Evolutionary conservation across 2,113 vertebrate genomes (phyloP).

Genomic region (Enhydra lutris): DNA sequence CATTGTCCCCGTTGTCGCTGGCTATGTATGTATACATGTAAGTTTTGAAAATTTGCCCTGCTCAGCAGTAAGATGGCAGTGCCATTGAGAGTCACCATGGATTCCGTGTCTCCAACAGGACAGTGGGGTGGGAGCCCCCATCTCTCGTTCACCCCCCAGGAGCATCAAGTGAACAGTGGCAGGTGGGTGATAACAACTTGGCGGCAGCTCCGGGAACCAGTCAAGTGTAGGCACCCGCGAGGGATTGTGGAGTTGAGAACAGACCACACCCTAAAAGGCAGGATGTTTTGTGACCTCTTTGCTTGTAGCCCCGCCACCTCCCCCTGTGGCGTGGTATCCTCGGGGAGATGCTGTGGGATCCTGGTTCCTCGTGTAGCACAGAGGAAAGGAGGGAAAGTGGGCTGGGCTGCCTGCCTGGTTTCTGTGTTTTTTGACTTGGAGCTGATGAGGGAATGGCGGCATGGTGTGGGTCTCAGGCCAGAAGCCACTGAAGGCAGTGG

Average conservation of each 20-base stretch:
- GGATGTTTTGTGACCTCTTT: neutral
- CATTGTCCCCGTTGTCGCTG: neutral
- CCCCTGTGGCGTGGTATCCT: neutral
- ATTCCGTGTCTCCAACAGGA: too few relatives aligned
- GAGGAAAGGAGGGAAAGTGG: neutral
- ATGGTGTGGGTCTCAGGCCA: neutral
- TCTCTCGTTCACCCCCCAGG: neutral
- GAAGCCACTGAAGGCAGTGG: neutral
- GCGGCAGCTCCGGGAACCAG: neutral
- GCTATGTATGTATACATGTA: neutral
- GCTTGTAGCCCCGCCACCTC: neutral
- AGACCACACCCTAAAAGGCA: neutral
- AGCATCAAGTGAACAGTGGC: rapidly evolving
- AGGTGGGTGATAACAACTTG: rapidly evolving
- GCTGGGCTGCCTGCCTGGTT: neutral
- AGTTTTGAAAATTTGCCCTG: neutral
- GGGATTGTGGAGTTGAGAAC: too few relatives aligned
- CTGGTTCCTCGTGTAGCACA: rapidly evolving
- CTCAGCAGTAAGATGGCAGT: neutral
- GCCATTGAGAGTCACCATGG: neutral
- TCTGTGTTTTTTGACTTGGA: neutral
- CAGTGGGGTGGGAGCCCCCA: neutral
- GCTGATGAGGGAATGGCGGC: neutral
- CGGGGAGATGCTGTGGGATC: neutral
- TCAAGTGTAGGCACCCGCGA: rapidly evolving